A percentile compares a stretch with the other conserved stretches of the same genome.
Conservation (phyloP, 2,888 invertebrate species). For the Tiphia femorata region DNA sequence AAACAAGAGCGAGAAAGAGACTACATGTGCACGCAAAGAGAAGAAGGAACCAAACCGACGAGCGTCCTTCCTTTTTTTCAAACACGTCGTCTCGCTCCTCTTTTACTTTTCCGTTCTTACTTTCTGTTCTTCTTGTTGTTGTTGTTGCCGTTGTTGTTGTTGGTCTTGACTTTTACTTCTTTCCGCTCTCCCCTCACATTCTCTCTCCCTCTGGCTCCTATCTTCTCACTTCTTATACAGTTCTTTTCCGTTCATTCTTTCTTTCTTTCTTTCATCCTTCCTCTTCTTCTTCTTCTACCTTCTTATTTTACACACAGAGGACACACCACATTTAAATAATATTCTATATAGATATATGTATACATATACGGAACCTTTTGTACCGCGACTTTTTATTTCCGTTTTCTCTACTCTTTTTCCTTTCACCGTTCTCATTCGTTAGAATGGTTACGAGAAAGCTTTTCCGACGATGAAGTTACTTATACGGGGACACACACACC, state of each 20-base stretch:
- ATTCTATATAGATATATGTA: background rate
- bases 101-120: constrained; percentile 1
- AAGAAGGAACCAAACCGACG: constrained; percentile 23
- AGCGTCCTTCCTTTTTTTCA: constrained; percentile 18
- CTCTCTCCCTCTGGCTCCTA: constrained; percentile 4
- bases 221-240: constrained; percentile 2
- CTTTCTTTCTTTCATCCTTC: background rate
- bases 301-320: too few relatives aligned
- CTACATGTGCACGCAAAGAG: constrained; percentile 6
- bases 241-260: constrained; percentile 6
- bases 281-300: constrained; percentile 8
- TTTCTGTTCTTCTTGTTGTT: constrained; percentile 2
- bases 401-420: constrained; percentile 20
- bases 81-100: constrained; percentile 9
- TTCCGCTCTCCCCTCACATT: constrained; percentile 10
- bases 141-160: background rate
- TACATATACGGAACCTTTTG: background rate
- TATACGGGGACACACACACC: constrained; percentile 26
- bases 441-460: constrained; percentile 13
- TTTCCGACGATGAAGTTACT: constrained; percentile 24
- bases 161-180: constrained; percentile 1
- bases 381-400: constrained; percentile 1
- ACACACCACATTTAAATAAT: too few relatives aligned
- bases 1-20: background rate
- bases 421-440: constrained; percentile 23